Percentiles rank a stretch among this genome's conserved stretches.
phyloP scores from a whole-genome alignment of 2,113 vertebrate genomes.

The Callionymus lyra region DNA sequence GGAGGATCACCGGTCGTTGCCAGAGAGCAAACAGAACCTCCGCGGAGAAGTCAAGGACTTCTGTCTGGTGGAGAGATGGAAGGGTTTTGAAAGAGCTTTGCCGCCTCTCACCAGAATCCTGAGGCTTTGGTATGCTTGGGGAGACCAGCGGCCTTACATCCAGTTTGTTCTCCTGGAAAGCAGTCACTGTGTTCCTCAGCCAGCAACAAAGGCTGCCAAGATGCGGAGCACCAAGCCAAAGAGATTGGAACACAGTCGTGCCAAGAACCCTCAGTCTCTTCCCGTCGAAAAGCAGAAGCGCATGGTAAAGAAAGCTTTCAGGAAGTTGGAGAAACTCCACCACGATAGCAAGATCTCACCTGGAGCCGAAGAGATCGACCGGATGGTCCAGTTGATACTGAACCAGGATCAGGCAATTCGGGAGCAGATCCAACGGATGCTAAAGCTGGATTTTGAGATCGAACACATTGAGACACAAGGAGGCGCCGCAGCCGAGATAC shows the following conservation, averaged over 20 bases:
- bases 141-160: slow-evolving; percentile 80
- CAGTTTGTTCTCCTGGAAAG: slow-evolving; percentile 81
- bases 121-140: slow-evolving; percentile 90
- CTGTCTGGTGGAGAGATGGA: slow-evolving; percentile 89
- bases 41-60: slow-evolving; percentile 82
- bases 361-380: slow-evolving; percentile 73
- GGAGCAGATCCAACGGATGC: slow-evolving; percentile 82
- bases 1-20: slow-evolving; percentile 76
- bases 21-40: slow-evolving; percentile 74
- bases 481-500: slow-evolving; percentile 15
- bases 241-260: slow-evolving; percentile 69
- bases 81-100: slow-evolving; percentile 81
- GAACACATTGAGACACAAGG: slow-evolving; percentile 70
- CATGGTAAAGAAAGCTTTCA: slow-evolving; percentile 87
- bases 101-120: slow-evolving; percentile 87
- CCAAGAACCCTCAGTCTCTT: slow-evolving; percentile 66
- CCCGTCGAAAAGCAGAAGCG: slow-evolving; percentile 84
- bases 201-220: slow-evolving; percentile 70
- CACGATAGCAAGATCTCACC: slow-evolving; percentile 56
- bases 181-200: slow-evolving; percentile 75
- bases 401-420: slow-evolving; percentile 89
- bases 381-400: slow-evolving; percentile 82
- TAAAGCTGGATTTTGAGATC: slow-evolving; percentile 80
- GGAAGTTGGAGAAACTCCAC: slow-evolving; percentile 86
- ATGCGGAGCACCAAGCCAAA: slow-evolving; percentile 67